phyloP scores from a whole-genome alignment of 23 tunicate genomes.

The Aplidium turbinatum region DNA sequence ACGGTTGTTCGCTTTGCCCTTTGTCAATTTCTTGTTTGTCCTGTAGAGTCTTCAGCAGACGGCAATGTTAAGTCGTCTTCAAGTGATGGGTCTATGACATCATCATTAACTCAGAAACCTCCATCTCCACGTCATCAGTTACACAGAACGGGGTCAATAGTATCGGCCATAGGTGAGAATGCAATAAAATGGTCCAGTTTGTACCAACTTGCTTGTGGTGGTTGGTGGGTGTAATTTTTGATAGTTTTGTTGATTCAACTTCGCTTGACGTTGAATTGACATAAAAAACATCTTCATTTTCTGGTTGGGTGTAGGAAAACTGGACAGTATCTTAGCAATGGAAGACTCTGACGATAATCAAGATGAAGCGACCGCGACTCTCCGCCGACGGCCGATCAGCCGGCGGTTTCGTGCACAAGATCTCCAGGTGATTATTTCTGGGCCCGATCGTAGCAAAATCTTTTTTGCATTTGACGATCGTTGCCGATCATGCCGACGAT shows the following conservation, averaged over 20 bases:
- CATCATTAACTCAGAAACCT: not conserved
- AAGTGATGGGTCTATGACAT: not conserved
- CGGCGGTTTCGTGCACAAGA: slow-evolving; percentile 47
- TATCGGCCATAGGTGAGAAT: slow-evolving; percentile 25
- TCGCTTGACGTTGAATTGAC: no score
- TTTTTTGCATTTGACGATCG: not conserved
- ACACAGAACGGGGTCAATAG: slow-evolving; percentile 17
- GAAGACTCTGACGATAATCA: slow-evolving; percentile 38
- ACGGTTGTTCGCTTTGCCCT: no score
- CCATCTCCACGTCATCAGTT: not conserved
- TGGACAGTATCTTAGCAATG: slow-evolving; percentile 62
- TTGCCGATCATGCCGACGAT: no score
- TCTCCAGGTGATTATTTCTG: slow-evolving; percentile 33
- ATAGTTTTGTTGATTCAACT: no score
- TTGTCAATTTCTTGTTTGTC: no score
- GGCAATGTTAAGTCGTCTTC: not conserved
- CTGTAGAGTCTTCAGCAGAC: no score
- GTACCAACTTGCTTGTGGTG: no score
- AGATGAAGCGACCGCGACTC: slow-evolving; percentile 51
- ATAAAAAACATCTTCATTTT: no score
- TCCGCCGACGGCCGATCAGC: slow-evolving; percentile 52
- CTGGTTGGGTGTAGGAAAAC: slow-evolving; percentile 32
- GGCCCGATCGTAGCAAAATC: not conserved
- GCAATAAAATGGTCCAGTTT: no score
- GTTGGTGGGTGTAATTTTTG: no score